phyloP scores from a whole-genome alignment of 2,797 vertebrate genomes.

The Ciconia nigra region DNA sequence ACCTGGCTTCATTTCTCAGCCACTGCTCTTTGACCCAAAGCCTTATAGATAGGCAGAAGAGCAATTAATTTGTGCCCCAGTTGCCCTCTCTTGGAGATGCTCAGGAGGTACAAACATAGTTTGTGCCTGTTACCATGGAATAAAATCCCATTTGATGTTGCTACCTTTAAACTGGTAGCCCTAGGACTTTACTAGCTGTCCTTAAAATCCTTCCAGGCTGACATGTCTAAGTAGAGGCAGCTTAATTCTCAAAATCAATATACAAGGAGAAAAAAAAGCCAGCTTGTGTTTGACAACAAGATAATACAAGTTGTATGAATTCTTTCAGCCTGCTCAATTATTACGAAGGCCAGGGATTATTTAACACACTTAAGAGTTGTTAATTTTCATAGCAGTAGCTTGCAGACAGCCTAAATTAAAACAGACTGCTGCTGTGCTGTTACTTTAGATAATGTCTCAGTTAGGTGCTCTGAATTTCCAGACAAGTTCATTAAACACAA shows the following conservation, averaged over 20 bases:
- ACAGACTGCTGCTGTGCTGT: slow-evolving; percentile 55
- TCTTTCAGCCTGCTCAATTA: slow-evolving; percentile 55
- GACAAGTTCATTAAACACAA: slow-evolving; percentile 54
- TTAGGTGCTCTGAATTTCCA: slow-evolving; percentile 54
- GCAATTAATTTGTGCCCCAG: neutral
- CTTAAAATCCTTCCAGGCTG: neutral
- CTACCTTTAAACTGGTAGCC: neutral
- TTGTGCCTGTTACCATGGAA: neutral
- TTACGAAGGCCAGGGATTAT: slow-evolving; percentile 54
- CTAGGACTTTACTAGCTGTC: neutral
- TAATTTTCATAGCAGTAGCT: slow-evolving; percentile 67
- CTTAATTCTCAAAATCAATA: slow-evolving; percentile 52
- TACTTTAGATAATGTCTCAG: slow-evolving; percentile 58
- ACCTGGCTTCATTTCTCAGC: neutral
- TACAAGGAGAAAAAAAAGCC: slow-evolving; percentile 14
- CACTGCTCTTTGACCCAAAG: neutral
- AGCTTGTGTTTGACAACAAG: slow-evolving; percentile 57
- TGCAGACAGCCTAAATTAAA: slow-evolving; percentile 66
- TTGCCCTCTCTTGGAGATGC: neutral
- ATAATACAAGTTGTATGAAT: slow-evolving; percentile 44
- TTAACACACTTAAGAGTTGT: slow-evolving; percentile 69
- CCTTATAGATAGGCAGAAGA: neutral
- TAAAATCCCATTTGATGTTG: neutral
- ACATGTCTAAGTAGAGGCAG: neutral
- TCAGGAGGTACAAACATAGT: neutral